Evolutionary conservation across 2,888 invertebrate species (phyloP).

Genomic region (Athalia circularis): DNA sequence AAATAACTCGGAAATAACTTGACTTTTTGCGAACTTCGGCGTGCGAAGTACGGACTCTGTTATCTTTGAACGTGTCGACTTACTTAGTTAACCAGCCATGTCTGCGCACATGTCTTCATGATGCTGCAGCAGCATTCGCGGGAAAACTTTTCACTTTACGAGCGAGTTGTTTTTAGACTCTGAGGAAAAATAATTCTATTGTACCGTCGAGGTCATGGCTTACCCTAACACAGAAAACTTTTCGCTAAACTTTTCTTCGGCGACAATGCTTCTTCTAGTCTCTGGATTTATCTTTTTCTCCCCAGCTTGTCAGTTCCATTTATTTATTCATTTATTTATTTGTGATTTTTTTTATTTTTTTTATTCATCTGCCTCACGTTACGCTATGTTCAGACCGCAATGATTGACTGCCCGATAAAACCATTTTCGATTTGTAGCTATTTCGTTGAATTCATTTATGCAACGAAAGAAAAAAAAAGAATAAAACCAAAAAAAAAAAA

Average conservation of each 20-base stretch:
- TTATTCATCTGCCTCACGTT: background rate
- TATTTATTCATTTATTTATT: no score
- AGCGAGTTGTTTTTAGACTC: conserved; percentile 47
- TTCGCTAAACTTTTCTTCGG: background rate
- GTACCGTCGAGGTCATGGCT: conserved; percentile 22
- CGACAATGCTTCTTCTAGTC: conserved; percentile 21
- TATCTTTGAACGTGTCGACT: conserved; percentile 72
- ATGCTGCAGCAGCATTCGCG: conserved; percentile 42
- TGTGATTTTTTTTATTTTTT: background rate
- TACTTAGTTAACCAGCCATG: conserved; percentile 72
- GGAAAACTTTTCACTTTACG: conserved; percentile 69
- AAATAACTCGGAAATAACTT: conserved; percentile 28
- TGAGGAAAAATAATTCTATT: conserved; percentile 40
- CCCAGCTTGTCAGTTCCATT: background rate
- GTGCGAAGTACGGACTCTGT: conserved; percentile 69
- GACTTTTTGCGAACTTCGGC: conserved; percentile 48
- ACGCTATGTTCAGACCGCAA: no score
- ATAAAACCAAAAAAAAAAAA: no score
- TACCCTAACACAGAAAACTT: conserved; percentile 18
- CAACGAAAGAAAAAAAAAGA: background rate
- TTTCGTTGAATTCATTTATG: background rate
- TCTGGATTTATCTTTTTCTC: conserved; percentile 3
- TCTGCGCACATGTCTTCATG: conserved; percentile 54
- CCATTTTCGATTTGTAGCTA: conserved; percentile 4
- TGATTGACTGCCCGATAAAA: conserved; percentile 9